phyloP scores from a whole-genome alignment of 1,140 invertebrate genomes.

The Drosophila fuyamai region DNA sequence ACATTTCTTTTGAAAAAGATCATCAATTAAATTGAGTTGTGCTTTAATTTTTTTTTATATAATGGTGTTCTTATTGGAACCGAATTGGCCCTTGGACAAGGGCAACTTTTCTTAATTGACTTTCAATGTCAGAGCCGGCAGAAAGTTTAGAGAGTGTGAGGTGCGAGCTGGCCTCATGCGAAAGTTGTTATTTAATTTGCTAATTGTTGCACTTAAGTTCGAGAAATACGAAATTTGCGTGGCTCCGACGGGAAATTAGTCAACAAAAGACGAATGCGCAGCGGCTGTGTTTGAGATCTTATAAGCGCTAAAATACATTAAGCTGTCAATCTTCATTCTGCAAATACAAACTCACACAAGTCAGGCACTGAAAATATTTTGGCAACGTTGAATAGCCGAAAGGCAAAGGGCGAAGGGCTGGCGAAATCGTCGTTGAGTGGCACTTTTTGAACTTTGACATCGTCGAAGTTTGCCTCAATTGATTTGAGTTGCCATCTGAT shows the following conservation, averaged over 20 bases:
- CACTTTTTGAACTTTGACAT: constrained; percentile 81
- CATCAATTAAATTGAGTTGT: background rate
- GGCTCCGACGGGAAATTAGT: constrained; percentile 66
- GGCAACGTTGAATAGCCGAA: constrained; percentile 48
- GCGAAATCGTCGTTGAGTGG: constrained; percentile 53
- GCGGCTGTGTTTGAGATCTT: constrained; percentile 51
- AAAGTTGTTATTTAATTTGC: constrained; percentile 75
- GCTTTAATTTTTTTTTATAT: background rate
- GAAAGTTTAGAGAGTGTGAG: constrained; percentile 21
- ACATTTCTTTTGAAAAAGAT: background rate
- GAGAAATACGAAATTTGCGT: constrained; percentile 61
- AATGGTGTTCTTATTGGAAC: constrained; percentile 4
- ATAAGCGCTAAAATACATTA: constrained; percentile 72
- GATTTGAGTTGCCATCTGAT: constrained; percentile 58
- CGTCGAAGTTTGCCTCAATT: constrained; percentile 70
- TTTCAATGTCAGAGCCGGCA: constrained; percentile 58
- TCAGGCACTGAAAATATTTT: constrained; percentile 70
- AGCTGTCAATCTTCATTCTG: constrained; percentile 78
- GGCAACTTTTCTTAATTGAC: constrained; percentile 57
- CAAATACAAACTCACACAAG: constrained; percentile 12
- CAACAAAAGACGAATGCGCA: constrained; percentile 43
- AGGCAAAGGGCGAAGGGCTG: constrained; percentile 5
- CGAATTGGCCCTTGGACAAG: constrained; percentile 37
- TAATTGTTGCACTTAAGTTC: constrained; percentile 74
- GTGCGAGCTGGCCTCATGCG: constrained; percentile 17